A percentile compares a stretch with the other conserved stretches of the same genome.
phyloP scores from a whole-genome alignment of 1,140 invertebrate genomes.

The Drosophila obscura region DNA sequence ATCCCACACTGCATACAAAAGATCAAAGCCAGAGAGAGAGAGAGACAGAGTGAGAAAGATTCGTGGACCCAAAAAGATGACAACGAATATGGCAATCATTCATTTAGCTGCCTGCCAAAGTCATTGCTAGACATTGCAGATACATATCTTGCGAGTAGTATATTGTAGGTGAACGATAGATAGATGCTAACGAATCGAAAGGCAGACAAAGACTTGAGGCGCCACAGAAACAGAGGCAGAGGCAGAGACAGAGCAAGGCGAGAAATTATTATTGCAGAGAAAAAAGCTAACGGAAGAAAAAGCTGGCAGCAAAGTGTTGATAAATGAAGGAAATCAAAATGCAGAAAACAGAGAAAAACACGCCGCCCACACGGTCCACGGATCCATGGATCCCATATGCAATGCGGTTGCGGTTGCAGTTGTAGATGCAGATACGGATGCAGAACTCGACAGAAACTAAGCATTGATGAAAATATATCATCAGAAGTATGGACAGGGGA shows the following conservation, averaged over 20 bases:
- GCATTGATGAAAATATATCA: constrained; percentile 70
- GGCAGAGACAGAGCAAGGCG: constrained; percentile 24
- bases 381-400: constrained; percentile 8
- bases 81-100: constrained; percentile 66
- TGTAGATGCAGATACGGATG: constrained; percentile 8
- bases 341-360: constrained; percentile 37
- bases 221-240: constrained; percentile 31
- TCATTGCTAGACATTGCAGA: constrained; percentile 59
- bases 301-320: constrained; percentile 66
- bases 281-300: constrained; percentile 59
- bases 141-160: constrained; percentile 49
- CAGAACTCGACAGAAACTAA: constrained; percentile 18
- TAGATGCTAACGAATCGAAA: constrained; percentile 48
- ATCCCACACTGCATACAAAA: constrained; percentile 22
- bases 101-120: constrained; percentile 53
- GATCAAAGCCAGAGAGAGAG: constrained; percentile 41
- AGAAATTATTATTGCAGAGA: constrained; percentile 45
- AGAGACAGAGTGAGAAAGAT: too few relatives aligned
- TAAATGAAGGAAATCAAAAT: constrained; percentile 69
- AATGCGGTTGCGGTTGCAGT: constrained; percentile 11
- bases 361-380: constrained; percentile 49
- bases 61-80: constrained; percentile 34
- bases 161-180: too few relatives aligned
- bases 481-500: constrained; percentile 28
- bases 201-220: constrained; percentile 51